Evolutionary conservation across 2,113 vertebrate species (phyloP), one percentile per base, ranked within the genome.

Genomic region (Otus sunia): DNA sequence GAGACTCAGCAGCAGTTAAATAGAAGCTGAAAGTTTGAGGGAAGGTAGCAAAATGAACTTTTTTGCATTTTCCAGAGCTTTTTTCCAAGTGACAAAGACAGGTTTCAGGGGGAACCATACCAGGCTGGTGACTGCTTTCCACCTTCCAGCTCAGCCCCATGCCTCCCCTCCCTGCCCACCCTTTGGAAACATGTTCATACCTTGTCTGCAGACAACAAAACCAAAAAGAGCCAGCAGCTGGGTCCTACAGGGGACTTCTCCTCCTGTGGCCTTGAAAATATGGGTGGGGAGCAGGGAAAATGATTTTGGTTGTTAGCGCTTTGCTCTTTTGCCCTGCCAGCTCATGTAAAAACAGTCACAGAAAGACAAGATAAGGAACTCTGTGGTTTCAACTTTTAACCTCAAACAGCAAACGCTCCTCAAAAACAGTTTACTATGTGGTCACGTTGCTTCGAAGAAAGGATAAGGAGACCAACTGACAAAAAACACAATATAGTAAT

Each of bases 161-260:
- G 21, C 20, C n/a, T 59, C 58, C 11, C 16, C 49, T 69, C 1
- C 5, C 43, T 73, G 22, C 56, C 71, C 73, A 30, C 60, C 69
- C 58, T 62, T 60, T 0, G 0, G 45, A 84, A 56, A 12, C 29
- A 12, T 3, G 5, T 92, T 88, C 94, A 73, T 98, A 99, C 99
- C 99, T 99, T 99, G 98, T 97, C 98, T 97, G 88, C 94, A 98
- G 94, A 99, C 98, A 95, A 99, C 98, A 98, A 99, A 99, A 74
- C 98, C 98, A 92, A 98, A 98, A 81, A 98, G 97, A 82, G 98
- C 97, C 86, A 98, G 97, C 74, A 98, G 97, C 98, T 98, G 99
- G 62, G 98, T 93, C 98, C 98, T 88, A 98, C 98, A 50, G 98
- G 98, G 86, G 98, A 98, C 95, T 98, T 99, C 97, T 99, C 98